Base-by-base conservation (phyloP, 2,797 vertebrate genomes). In the Oryzias sinensis region DNA sequence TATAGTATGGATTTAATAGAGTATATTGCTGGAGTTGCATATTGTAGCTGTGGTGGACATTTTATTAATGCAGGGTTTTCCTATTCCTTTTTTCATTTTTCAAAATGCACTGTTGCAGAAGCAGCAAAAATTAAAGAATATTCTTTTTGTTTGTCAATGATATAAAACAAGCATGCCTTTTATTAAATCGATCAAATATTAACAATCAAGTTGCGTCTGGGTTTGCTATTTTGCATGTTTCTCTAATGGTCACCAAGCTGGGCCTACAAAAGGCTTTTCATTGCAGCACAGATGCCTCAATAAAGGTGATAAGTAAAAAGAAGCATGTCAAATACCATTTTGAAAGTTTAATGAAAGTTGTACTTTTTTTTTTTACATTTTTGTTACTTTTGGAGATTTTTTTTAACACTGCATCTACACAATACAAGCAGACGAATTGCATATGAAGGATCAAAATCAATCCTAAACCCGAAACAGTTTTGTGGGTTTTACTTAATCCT, bases 401-500 rank as follows among this genome's bases (percentile, higher is more conserved):
- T 6, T 17, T 29, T 0, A 46, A n/a, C 45, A 29, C 1, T 55
- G 15, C n/a, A n/a, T 25, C 43, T 62, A 56, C 17, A 50, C 29
- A 33, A 8, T 33, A 33, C 33, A 58, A 57, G 6, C 11, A 16
- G 9, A 37, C 33, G 49, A 1, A 20, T 57, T 41, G 25, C 18
- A 56, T 43, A 47, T 17, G 51, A 66, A 16, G 4, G 46, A 49
- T 49, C 47, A 20, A 70, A 70, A 16, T 5, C 44, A 11, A 62
- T 40, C 16, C 33, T 56, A 20, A 66, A 67, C 16, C 53, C 47
- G 4, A 56, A 24, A 62, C 22, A 22, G 20, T 8, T 43, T 54
- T 25, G 41, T 27, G 44, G 8, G 16, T 62, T 45, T 51, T 42
- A 5, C 37, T 56, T 50, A 56, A 49, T 56, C 41, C 41, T 43